Evolutionary conservation across 2,797 vertebrate species (phyloP), one percentile per base, ranked within the genome.

Genomic region (Melopsittacus undulatus): DNA sequence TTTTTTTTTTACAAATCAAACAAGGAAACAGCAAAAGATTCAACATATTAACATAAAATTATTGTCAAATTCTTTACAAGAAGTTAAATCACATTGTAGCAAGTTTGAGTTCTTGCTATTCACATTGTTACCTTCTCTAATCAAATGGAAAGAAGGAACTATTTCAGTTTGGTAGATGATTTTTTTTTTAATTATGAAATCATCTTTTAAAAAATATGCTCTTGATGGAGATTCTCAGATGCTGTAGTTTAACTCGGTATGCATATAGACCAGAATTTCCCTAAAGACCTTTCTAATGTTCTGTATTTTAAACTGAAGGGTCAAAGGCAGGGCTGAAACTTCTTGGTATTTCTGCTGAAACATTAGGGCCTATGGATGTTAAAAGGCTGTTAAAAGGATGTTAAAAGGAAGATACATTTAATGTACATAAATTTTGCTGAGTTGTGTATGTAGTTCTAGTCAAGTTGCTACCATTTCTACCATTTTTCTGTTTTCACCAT

Each of bases 21-120:
- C n/a, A 5, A 76, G 9, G 15, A 87, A 86, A 61, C 6, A 38
- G 29, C 61, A 75, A 95, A 49, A 81, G 52, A 69, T 32, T 80
- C 32, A 87, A 87, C 42, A 81, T 89, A 91, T 88, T 84, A 90
- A n/a, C 51, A 83, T 66, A 57, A 82, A 94, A 92, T 92, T 86
- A 51, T 48, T 87, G 89, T 95, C 40, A 96, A 93, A 83, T 75
- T 86, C 48, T 86, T 85, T 59, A 91, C n/a, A 83, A 89, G 77
- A 51, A 96, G 76, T 51, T 54, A 40, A 92, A 89, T 74, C 61
- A 36, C 6, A 24, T 80, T 34, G 52, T 27, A 43, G 29, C 38
- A 62, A 92, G 22, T 45, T 45, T 92, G 46, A 73, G 1, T 19
- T 83, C 91, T 75, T 42, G 7, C 5, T 46, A 29, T 43, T 7